These are phyloP conservation scores for Drosophila prostipennis DNA, from an alignment of 2,888 invertebrate genomes.

Conservation along the genomic window DNA sequence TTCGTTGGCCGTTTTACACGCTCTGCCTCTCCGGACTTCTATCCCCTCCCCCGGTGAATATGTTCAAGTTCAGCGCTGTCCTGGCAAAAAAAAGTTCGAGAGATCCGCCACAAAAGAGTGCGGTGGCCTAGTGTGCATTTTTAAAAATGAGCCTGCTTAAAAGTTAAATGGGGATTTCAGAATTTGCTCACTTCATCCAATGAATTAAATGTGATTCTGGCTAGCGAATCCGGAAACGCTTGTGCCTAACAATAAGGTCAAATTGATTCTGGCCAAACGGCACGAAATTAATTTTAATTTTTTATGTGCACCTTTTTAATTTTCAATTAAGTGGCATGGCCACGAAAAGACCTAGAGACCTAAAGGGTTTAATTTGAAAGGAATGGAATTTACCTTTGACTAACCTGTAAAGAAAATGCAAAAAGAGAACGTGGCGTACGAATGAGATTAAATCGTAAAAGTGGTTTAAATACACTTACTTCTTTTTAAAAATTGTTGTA, in stretches of 20 bases:
- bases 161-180: slow-evolving; percentile 16
- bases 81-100: slow-evolving; percentile 17
- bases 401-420: slow-evolving; percentile 1
- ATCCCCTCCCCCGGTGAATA: background rate
- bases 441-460: background rate
- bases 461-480: slow-evolving; percentile 3
- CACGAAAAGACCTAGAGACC: slow-evolving; percentile 24
- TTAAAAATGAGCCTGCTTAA: slow-evolving; percentile 11
- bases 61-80: slow-evolving; percentile 60
- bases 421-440: background rate
- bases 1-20: slow-evolving; percentile 43
- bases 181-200: slow-evolving; percentile 4
- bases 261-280: slow-evolving; percentile 42
- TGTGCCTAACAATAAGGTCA: slow-evolving; percentile 11
- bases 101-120: slow-evolving; percentile 37
- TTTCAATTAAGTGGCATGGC: slow-evolving; percentile 67
- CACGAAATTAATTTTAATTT: slow-evolving; percentile 75
- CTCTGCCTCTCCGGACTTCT: slow-evolving; percentile 3
- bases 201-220: slow-evolving; percentile 14
- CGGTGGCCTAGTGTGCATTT: slow-evolving; percentile 32
- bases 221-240: slow-evolving; percentile 12
- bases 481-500: background rate
- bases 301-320: slow-evolving; percentile 75
- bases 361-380: slow-evolving; percentile 45
- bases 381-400: slow-evolving; percentile 1